Conservation (phyloP, 2,888 invertebrate species). For the Toxonevra muliebris region DNA sequence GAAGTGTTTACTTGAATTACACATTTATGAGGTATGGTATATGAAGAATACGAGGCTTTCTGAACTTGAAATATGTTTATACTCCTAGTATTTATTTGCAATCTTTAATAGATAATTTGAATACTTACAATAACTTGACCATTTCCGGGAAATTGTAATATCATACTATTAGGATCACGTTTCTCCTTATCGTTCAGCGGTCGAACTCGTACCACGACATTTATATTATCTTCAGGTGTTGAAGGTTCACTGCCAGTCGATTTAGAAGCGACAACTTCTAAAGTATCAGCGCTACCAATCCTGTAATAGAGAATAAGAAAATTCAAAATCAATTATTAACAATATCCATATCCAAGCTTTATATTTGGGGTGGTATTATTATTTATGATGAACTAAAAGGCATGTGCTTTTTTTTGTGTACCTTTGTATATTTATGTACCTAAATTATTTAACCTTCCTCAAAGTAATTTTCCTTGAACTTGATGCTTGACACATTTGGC, state of each 20-base stretch:
- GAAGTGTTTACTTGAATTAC: too few species aligned
- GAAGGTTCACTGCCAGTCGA: constrained; percentile 64
- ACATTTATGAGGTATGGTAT: neutral
- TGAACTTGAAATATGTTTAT: too few species aligned
- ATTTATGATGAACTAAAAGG: neutral
- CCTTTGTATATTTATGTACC: too few species aligned
- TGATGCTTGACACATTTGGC: constrained; percentile 6
- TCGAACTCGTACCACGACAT: constrained; percentile 86
- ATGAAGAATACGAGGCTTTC: too few species aligned
- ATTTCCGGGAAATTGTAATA: constrained; percentile 86
- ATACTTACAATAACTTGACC: constrained; percentile 77
- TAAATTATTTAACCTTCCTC: constrained; percentile 13
- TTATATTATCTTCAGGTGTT: constrained; percentile 81
- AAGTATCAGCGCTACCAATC: constrained; percentile 63
- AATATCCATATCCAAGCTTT: neutral
- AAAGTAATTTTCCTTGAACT: constrained; percentile 33
- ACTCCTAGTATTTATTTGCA: too few species aligned
- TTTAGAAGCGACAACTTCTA: constrained; percentile 63
- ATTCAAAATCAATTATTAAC: constrained; percentile 22
- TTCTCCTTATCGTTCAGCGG: constrained; percentile 82
- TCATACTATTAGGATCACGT: constrained; percentile 73
- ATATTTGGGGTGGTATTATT: constrained; percentile 11
- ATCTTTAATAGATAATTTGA: constrained; percentile 5
- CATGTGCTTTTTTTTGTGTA: too few species aligned
- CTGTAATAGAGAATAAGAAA: constrained; percentile 40